Percentiles rank a stretch among this genome's conserved stretches.
Conservation (phyloP, 2,113 vertebrate genomes). For the Rissa tridactyla region DNA sequence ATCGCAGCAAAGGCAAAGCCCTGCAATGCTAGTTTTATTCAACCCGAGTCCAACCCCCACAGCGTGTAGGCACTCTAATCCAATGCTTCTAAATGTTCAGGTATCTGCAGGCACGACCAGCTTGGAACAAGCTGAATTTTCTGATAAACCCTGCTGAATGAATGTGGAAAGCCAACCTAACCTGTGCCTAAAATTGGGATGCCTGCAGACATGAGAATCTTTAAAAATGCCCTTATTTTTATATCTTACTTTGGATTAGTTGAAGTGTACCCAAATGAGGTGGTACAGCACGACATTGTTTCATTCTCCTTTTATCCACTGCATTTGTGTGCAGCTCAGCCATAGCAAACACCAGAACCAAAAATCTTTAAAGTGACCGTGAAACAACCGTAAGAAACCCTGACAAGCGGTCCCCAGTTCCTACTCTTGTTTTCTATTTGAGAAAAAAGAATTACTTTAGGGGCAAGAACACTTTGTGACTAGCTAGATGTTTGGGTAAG, state of each 20-base stretch:
- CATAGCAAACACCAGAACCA: neutral
- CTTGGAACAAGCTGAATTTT: neutral
- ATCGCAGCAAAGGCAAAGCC: neutral
- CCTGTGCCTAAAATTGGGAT: neutral
- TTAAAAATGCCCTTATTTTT: neutral
- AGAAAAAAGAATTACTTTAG: neutral
- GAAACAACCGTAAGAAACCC: neutral
- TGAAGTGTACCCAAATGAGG: neutral
- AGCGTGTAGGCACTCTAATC: neutral
- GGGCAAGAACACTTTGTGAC: neutral
- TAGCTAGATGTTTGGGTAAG: neutral
- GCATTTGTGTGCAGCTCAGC: neutral
- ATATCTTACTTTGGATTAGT: neutral
- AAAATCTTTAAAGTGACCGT: neutral
- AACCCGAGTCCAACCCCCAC: neutral
- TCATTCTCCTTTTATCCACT: neutral
- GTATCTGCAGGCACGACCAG: neutral
- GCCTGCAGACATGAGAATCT: neutral
- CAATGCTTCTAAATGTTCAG: neutral
- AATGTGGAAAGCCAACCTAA: neutral
- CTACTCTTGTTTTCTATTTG: neutral
- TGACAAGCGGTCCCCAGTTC: neutral
- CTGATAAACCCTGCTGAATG: neutral
- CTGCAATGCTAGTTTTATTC: neutral
- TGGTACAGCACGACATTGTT: neutral